Percentiles rank a stretch among this genome's conserved stretches.
Conservation (phyloP, 2,797 vertebrate species). For the Melopsittacus undulatus region DNA sequence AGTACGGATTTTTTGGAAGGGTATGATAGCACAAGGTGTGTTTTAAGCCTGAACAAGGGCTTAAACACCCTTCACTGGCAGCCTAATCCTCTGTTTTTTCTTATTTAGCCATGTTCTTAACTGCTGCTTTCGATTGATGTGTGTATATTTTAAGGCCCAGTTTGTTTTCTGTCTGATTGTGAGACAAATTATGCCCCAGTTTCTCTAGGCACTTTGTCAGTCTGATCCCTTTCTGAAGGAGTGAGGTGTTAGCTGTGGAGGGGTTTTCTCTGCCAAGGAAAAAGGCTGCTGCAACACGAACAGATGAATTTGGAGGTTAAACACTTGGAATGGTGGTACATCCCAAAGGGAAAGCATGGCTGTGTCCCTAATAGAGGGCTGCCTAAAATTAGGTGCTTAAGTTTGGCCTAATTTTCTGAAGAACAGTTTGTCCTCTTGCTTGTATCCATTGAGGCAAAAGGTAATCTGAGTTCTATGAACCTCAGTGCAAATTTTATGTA, state of each 20-base stretch:
- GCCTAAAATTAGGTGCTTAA: conserved; percentile 32
- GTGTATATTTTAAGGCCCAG: neutral
- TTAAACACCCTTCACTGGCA: neutral
- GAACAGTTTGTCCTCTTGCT: neutral
- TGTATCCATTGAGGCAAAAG: neutral
- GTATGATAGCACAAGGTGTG: neutral
- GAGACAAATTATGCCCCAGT: neutral
- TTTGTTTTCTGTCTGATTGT: neutral
- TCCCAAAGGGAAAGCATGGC: neutral
- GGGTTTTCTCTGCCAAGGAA: neutral
- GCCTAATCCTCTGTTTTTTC: neutral
- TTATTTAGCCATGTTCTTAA: neutral
- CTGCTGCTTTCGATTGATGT: neutral
- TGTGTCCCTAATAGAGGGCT: neutral
- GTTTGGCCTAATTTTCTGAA: conserved; percentile 39
- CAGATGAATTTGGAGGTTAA: conserved; percentile 6
- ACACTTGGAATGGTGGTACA: neutral
- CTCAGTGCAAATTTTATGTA: neutral
- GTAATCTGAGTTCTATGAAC: neutral
- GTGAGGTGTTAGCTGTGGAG: neutral
- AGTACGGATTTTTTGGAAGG: neutral
- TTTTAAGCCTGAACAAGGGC: neutral
- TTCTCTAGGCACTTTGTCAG: neutral
- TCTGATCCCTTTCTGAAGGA: neutral
- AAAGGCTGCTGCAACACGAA: neutral